phyloP scores from a whole-genome alignment of 2,888 invertebrate species.

The Diachrysia chrysitis region DNA sequence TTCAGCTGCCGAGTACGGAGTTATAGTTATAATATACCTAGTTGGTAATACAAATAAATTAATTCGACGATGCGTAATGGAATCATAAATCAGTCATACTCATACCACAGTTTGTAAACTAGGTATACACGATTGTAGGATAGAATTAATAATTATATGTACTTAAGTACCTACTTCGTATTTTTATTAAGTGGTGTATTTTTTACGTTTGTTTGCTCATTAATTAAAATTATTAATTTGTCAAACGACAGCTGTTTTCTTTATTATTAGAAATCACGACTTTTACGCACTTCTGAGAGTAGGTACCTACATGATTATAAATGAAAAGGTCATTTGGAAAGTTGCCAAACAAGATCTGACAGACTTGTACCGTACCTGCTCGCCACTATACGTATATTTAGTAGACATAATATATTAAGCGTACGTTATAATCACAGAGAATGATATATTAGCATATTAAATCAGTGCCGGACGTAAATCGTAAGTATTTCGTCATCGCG shows the following conservation, averaged over 20 bases:
- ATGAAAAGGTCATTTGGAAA: conserved; percentile 44
- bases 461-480: conserved; percentile 65
- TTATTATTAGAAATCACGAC: not conserved
- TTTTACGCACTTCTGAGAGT: not conserved
- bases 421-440: conserved; percentile 44
- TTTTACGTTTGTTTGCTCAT: conserved; percentile 32
- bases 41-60: conserved; percentile 75
- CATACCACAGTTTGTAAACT: conserved; percentile 43
- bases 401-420: not conserved
- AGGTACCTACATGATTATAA: not conserved
- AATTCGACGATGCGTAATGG: conserved; percentile 72
- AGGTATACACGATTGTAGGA: conserved; percentile 48
- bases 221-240: not conserved
- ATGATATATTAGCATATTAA: conserved; percentile 61
- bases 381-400: not conserved
- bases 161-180: conserved; percentile 45
- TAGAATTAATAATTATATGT: conserved; percentile 55
- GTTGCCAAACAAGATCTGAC: conserved; percentile 49
- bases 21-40: conserved; percentile 62
- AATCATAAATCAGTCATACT: conserved; percentile 62
- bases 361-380: conserved; percentile 26
- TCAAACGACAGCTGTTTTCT: conserved; percentile 19
- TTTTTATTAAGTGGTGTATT: conserved; percentile 51
- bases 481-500: conserved; percentile 76
- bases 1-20: conserved; percentile 72